Conservation (phyloP, 2,888 invertebrate genomes). For the Acanthacorydalis orientalis region DNA sequence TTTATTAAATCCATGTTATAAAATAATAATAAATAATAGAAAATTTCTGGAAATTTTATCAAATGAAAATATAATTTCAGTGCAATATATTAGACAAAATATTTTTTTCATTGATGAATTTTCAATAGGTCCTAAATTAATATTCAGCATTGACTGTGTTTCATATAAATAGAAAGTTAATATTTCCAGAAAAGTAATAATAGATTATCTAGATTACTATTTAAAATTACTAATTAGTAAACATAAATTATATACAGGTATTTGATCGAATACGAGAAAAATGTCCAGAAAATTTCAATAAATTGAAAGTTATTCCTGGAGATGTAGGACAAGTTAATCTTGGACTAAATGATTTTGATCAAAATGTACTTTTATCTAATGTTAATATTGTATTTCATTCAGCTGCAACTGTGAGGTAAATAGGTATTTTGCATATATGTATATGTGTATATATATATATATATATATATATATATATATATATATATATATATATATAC, state of each 20-base stretch:
- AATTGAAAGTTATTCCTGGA: conserved; percentile 52
- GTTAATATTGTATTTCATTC: conserved; percentile 86
- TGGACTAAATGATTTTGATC: conserved; percentile 50
- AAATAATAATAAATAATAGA: no score
- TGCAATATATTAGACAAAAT: no score
- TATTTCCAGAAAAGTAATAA: no score
- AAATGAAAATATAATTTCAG: no score
- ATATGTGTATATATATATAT: no score
- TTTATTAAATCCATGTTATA: no score
- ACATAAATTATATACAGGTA: conserved; percentile 28
- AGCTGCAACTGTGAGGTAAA: conserved; percentile 74
- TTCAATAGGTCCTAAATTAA: no score
- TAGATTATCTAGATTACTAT: neutral
- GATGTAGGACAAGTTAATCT: conserved; percentile 57
- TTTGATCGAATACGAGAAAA: conserved; percentile 50
- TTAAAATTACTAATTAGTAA: neutral
- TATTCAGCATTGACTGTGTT: no score
- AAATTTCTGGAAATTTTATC: no score
- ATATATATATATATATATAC: neutral
- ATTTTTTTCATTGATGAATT: no score
- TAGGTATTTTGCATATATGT: neutral
- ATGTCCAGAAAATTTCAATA: conserved; percentile 45
- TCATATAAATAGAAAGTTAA: no score
- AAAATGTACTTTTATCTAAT: conserved; percentile 38
- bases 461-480: no score